Percentiles rank a stretch among this genome's conserved stretches.
These are phyloP conservation scores for Rousettus madagascariensis DNA, from an alignment of 2,797 vertebrate genomes.

Conservation along the genomic window DNA sequence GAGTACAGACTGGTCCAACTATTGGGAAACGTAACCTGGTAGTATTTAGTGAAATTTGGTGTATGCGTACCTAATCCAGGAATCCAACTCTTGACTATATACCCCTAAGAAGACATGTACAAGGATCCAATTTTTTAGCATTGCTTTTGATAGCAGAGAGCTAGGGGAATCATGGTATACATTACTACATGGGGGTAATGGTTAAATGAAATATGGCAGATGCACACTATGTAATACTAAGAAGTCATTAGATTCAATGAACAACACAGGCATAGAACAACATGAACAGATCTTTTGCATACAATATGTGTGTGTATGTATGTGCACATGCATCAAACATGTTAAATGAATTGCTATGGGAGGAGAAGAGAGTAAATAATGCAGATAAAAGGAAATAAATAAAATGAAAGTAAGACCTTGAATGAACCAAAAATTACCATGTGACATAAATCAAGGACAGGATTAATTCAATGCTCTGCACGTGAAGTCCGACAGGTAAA, in stretches of 20 bases:
- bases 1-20: background rate
- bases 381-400: background rate
- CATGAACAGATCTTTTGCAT: background rate
- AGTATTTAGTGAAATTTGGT: background rate
- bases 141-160: background rate
- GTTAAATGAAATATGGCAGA: background rate
- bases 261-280: background rate
- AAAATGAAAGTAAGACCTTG: conserved; percentile 20
- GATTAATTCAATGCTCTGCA: background rate
- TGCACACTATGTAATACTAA: background rate
- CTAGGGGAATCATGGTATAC: background rate
- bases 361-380: background rate
- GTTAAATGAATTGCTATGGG: background rate
- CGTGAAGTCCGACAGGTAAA: background rate
- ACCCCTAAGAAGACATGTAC: background rate
- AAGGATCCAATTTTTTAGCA: background rate
- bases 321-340: background rate
- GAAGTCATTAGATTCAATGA: background rate
- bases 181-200: background rate
- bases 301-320: background rate
- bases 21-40: background rate
- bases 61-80: background rate
- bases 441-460: background rate
- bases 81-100: background rate
- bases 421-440: background rate